A percentile compares a stretch with the other conserved stretches of the same genome.
Conservation (phyloP, 2,113 vertebrate species). For the Oryzias curvinotus region DNA sequence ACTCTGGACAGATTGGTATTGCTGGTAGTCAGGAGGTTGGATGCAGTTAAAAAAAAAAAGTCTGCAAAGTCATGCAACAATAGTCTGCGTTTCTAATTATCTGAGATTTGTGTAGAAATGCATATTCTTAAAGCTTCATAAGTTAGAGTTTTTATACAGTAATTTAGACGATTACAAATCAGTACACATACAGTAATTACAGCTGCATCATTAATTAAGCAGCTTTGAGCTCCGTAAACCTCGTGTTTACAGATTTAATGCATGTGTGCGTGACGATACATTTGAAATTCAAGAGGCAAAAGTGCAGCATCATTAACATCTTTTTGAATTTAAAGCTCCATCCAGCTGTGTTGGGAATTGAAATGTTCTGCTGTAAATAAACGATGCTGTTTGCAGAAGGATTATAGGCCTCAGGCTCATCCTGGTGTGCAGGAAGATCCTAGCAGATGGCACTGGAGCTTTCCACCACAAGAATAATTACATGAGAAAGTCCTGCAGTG, state of each 20-base stretch:
- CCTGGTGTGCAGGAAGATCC: constrained; percentile 45
- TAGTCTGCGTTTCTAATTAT: too few relatives aligned
- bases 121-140: neutral
- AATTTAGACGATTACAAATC: neutral
- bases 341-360: neutral
- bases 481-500: constrained; percentile 61
- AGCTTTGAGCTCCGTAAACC: too few relatives aligned
- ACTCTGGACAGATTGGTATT: too few relatives aligned
- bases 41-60: too few relatives aligned
- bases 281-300: neutral
- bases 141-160: neutral
- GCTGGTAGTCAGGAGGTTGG: too few relatives aligned
- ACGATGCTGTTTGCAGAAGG: constrained; percentile 19
- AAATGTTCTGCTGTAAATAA: too few relatives aligned
- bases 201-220: too few relatives aligned
- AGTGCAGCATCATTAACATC: neutral
- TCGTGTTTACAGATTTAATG: too few relatives aligned
- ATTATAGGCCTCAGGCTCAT: constrained; percentile 57
- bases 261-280: neutral
- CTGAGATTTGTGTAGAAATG: too few relatives aligned
- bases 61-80: too few relatives aligned
- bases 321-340: neutral
- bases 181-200: neutral
- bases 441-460: constrained; percentile 70
- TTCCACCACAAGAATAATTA: constrained; percentile 67